These are phyloP conservation scores for Malaclemys terrapin DNA, from an alignment of 2,113 vertebrate species.

Conservation along the genomic window DNA sequence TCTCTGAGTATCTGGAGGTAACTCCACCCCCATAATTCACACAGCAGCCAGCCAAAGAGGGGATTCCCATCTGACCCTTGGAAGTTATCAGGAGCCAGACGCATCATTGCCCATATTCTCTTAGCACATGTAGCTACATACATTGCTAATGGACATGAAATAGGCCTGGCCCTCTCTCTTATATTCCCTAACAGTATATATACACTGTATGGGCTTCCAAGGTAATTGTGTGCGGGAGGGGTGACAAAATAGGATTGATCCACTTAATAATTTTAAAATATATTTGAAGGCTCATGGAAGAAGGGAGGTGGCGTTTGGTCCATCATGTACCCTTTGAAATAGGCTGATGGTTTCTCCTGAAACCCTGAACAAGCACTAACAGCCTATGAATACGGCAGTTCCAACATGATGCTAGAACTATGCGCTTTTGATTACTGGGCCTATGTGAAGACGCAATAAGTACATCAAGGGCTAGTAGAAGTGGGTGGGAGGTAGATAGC, in stretches of 20 bases:
- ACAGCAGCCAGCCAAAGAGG: not conserved
- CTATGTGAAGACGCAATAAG: not conserved
- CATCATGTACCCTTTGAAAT: not conserved
- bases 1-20: rapidly evolving
- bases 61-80: not conserved
- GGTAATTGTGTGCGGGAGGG: too few species aligned
- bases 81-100: not conserved
- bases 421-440: not conserved
- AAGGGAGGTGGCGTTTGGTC: too few species aligned
- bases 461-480: not conserved
- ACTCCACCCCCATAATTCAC: not conserved
- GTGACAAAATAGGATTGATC: too few species aligned
- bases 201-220: too few species aligned
- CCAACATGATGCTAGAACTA: not conserved
- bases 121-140: too few species aligned
- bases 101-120: not conserved
- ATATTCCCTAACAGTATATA: too few species aligned
- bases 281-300: too few species aligned
- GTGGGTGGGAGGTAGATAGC: not conserved
- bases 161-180: too few species aligned
- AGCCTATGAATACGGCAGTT: not conserved
- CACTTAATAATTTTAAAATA: too few species aligned
- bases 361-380: not conserved
- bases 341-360: not conserved
- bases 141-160: too few species aligned